Evolutionary conservation across 2,888 invertebrate genomes (phyloP).

Genomic region (Mythimna albipuncta): DNA sequence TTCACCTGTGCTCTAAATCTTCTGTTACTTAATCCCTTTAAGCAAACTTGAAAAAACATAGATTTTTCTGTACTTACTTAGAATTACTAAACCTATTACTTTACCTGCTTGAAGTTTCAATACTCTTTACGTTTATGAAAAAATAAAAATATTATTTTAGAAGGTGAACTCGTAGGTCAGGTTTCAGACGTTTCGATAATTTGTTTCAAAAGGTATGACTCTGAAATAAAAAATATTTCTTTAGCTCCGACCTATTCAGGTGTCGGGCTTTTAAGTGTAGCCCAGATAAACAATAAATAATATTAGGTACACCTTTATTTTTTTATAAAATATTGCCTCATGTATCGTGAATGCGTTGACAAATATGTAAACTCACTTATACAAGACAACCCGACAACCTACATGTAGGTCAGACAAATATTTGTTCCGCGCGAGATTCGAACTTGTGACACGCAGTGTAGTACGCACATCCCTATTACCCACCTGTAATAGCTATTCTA

Average conservation of each 20-base stretch:
- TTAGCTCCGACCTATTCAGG: constrained; percentile 2
- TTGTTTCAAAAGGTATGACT: constrained; percentile 4
- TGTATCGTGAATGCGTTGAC: too few relatives aligned
- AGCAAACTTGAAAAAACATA: neutral
- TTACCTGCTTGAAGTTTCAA: neutral
- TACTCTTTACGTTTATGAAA: neutral
- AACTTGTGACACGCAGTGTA: too few relatives aligned
- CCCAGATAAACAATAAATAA: neutral
- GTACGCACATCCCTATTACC: too few relatives aligned
- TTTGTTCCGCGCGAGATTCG: too few relatives aligned
- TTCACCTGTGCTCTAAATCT: constrained; percentile 20
- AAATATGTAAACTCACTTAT: too few relatives aligned
- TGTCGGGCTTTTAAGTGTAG: neutral
- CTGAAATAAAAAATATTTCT: constrained; percentile 13
- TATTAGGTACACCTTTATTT: neutral
- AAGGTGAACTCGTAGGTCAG: constrained; percentile 13
- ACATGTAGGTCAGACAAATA: too few relatives aligned
- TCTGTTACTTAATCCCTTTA: neutral
- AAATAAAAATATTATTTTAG: neutral
- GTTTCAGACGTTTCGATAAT: neutral
- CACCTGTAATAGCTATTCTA: too few relatives aligned
- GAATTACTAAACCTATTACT: neutral
- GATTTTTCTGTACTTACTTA: neutral
- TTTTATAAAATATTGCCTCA: too few relatives aligned
- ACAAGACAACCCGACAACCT: too few relatives aligned